Evolutionary conservation across 2,113 vertebrate genomes (phyloP), one percentile per base, ranked within the genome.

Genomic region (Cephalopholis sonnerati): DNA sequence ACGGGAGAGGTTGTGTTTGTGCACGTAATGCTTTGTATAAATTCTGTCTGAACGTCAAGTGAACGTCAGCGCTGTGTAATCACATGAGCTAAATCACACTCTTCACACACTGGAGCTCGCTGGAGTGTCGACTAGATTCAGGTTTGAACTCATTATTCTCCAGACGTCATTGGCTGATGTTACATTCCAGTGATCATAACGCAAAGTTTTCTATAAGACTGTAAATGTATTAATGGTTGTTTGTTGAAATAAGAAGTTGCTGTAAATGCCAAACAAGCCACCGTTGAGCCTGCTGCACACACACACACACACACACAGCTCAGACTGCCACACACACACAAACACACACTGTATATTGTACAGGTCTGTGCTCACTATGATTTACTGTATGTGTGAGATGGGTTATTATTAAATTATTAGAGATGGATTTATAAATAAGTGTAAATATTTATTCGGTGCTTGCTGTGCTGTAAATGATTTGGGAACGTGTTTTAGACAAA

Each of bases 371-470:
- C 82, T 87, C 51, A 58, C 93, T 86, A 77, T 74, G 87, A 87
- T 20, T 77, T 46, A 48, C 29, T 82, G 57, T 83, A 39, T 76
- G 89, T 85, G 87, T 86, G 81, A 86, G 83, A 86, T 81, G 71
- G 62, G 27, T 82, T 87, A 39, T 48, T 48, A 66, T 69, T 95
- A 92, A 92, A 88, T 95, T 95, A 92, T 93, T 93, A 91, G 77
- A 91, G 87, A 94, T 92, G 72, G 65, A 92, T 95, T 94, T 96
- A 96, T 94, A 95, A 94, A 95, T 92, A 92, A 86, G 63, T 97
- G 96, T 96, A 97, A 93, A 96, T 96, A 95, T 94, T 95, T 96
- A 94, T 96, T 94, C 93, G 77, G 88, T 90, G 95, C 83, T 96
- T 97, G 96, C 96, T 76, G 96, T 97, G 96, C 92, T 96, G 87